Evolutionary conservation across 2,797 vertebrate genomes (phyloP).

Genomic region (Gephyroberyx darwinii): DNA sequence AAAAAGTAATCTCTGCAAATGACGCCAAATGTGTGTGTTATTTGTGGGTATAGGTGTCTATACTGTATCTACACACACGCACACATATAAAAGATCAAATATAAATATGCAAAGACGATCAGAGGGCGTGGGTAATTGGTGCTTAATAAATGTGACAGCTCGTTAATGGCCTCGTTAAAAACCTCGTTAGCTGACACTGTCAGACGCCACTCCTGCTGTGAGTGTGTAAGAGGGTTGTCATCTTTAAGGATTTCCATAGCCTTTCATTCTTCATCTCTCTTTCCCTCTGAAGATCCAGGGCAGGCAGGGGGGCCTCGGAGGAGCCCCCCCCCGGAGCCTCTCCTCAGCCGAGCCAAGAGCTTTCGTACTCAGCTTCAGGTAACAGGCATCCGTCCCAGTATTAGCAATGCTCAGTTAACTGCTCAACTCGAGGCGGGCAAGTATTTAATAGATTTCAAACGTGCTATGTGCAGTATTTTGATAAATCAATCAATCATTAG

Average conservation of each 20-base stretch:
- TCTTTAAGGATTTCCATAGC: conserved; percentile 21
- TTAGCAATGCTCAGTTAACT: no score
- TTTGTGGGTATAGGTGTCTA: neutral
- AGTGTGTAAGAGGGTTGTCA: conserved; percentile 40
- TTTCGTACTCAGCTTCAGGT: neutral
- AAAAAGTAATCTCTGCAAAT: conserved; percentile 5
- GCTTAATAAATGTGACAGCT: conserved; percentile 45
- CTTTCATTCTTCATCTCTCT: conserved; percentile 36
- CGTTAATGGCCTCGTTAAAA: conserved; percentile 41
- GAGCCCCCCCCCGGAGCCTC: neutral
- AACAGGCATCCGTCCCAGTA: no score
- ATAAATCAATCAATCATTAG: no score
- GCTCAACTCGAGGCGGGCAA: no score
- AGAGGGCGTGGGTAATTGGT: conserved; percentile 34
- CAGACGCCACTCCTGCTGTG: conserved; percentile 47
- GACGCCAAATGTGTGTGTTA: conserved; percentile 1
- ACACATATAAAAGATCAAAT: neutral
- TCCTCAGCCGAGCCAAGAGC: neutral
- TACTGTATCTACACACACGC: neutral
- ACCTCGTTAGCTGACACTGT: conserved; percentile 49
- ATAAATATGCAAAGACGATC: conserved; percentile 13
- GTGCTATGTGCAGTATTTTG: no score
- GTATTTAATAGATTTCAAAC: no score
- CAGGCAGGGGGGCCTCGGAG: conserved; percentile 3
- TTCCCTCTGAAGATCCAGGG: conserved; percentile 16